Percentiles rank a stretch among this genome's conserved stretches.
Conservation (phyloP, 2,113 vertebrate species). For the Hylia prasina region DNA sequence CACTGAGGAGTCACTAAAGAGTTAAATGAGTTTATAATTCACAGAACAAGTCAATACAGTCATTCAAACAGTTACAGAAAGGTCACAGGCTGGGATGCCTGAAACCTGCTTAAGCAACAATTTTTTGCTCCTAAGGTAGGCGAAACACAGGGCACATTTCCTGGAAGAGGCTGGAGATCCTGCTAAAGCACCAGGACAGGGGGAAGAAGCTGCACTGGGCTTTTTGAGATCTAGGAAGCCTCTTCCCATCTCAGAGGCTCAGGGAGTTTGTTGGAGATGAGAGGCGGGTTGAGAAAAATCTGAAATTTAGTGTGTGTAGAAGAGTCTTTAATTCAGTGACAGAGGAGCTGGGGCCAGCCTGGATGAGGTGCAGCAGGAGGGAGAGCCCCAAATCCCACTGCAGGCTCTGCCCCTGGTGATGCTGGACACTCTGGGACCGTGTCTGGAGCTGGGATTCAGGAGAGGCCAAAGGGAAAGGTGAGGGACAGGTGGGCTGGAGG, state of each 20-base stretch:
- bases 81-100: conserved; percentile 24
- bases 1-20: not conserved
- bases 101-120: conserved; percentile 47
- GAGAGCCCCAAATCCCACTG: not conserved
- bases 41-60: conserved; percentile 53
- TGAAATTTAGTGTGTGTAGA: not conserved
- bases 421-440: accelerated
- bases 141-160: not conserved
- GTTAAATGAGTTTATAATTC: conserved; percentile 47
- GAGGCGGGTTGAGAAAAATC: not conserved
- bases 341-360: not conserved
- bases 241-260: not conserved
- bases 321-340: not conserved
- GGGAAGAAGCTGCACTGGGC: not conserved
- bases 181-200: not conserved
- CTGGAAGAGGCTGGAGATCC: not conserved
- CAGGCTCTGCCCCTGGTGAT: not conserved
- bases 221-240: not conserved
- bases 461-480: not conserved
- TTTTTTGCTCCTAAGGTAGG: not conserved
- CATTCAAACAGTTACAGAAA: conserved; percentile 37
- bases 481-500: not conserved
- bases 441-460: not conserved
- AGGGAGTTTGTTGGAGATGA: not conserved
- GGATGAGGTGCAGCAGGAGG: not conserved